Conservation (phyloP, 2,888 invertebrate species). For the Bugula neritina region DNA sequence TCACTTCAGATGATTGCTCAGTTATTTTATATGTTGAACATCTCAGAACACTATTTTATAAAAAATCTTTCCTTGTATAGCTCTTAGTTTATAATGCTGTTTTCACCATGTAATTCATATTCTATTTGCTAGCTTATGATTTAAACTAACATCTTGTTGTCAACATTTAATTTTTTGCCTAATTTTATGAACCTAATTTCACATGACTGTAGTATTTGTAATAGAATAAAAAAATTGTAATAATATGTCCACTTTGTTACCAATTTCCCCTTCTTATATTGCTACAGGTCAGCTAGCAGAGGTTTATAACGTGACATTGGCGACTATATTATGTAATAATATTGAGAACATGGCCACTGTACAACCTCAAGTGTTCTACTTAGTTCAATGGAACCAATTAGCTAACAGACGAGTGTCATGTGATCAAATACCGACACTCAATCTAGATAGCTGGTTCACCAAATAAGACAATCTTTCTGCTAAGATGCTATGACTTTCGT, state of each 20-base stretch:
- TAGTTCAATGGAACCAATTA: not conserved
- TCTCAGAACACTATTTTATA: too few species aligned
- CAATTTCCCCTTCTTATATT: not conserved
- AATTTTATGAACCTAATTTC: not conserved
- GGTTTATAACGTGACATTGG: conserved; percentile 1
- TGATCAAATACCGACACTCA: not conserved
- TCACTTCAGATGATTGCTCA: too few species aligned
- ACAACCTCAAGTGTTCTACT: conserved; percentile 5
- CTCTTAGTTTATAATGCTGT: too few species aligned
- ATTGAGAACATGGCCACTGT: conserved; percentile 6
- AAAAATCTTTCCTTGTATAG: too few species aligned
- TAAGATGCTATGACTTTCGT: too few species aligned
- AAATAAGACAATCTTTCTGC: not conserved
- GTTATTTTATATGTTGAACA: too few species aligned
- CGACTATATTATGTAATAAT: conserved; percentile 19
- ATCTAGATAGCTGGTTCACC: conserved; percentile 17
- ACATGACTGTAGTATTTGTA: not conserved
- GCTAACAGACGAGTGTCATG: not conserved
- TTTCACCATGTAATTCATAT: too few species aligned
- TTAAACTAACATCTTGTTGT: too few species aligned
- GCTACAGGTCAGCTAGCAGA: conserved; percentile 24
- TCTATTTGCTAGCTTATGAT: too few species aligned
- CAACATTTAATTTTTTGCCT: too few species aligned
- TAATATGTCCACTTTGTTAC: not conserved
- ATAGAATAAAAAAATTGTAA: not conserved